Evolutionary conservation across 2,113 vertebrate genomes (phyloP), one percentile per base, ranked within the genome.

Genomic region (Siniperca knerii): DNA sequence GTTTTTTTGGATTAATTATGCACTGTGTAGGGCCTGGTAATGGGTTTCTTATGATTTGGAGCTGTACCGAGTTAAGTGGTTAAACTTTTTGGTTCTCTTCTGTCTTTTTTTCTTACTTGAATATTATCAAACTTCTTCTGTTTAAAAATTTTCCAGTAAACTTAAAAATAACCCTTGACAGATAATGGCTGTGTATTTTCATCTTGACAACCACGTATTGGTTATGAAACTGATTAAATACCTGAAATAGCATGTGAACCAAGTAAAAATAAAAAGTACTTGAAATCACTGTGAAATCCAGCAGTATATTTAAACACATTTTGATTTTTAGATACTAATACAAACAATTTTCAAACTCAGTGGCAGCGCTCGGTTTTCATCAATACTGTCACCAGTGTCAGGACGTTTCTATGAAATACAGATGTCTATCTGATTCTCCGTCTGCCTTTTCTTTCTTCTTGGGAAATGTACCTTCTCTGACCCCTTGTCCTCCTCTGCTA

Each of bases 1-100:
- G 33, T 66, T 66, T 44, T 66, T 81, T 25, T 33, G 64, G 21
- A 82, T 89, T 84, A 89, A 86, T 91, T 90, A 89, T 89, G 68
- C 87, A 87, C 23, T 8, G 15, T 33, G 23, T 67, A 44, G 44
- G 46, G 48, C 65, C 40, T n/a, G n/a, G 54, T 92, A 91, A 90
- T 86, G 48, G 77, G 71, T 85, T 77, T 70, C 82, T 69, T 65
- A 52, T 71, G 78, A 89, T 61, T 66, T 77, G 44, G 21, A 67
- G 74, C 58, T 6, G 23, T 23, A 55, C 57, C 76, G 33, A 82
- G 73, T 75, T 15, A 58, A 80, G 58, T 4, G 16, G 6, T 62
- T 71, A 58, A 29, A 79, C 1, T 40, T 77, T 60, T 72, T 54
- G n/a, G 16, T 40, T 6, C 33, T 79, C 37, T 66, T 8, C 11